Evolutionary conservation across 2,888 invertebrate genomes (phyloP), one percentile per base, ranked within the genome.

Genomic region (Coleophora flavipennella): DNA sequence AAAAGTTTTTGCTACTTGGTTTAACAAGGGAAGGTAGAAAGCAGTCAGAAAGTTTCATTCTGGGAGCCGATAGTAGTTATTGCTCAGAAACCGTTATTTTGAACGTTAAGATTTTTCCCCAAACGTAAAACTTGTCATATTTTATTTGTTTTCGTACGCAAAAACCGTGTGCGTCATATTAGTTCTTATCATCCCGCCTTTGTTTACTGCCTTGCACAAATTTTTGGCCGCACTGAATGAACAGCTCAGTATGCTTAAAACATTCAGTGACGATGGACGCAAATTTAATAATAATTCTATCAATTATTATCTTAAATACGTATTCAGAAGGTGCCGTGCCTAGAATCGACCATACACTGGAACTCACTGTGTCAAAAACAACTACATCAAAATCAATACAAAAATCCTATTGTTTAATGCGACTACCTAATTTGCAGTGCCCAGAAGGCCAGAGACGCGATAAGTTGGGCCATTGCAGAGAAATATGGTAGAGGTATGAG

Each of bases 321-420:
- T 13, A 14, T n/a, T n/a, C 37, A 9, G 8, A 10, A 7, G 38
- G 39, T 20, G 44, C 53, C n/a, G 48, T 51, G 35, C 61, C 66
- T 40, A 57, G 63, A 47, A 56, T 53, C 40, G 51, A 47, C 9
- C 57, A 63, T 0, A 62, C 61, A 45, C 44, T 64, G 37, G 35
- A 35, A 42, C 36, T 46, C 32, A 50, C 47, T 7, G 10, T 20
- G 1, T 43, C 48, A 6, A 43, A 50, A 8, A 51, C 55, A 0
- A 46, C 53, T 1, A 53, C 45, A 7, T 51, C 52, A 39, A 47
- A 39, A 13, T 43, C 45, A 33, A 35, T 63, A 33, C 45, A 65
- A 39, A 48, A 57, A 31, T 45, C 69, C 39, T 74, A 76, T 61
- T 62, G n/a, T n/a, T n/a, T 79, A 39, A 78, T 79, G 46, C 57